Percentiles rank a stretch among this genome's conserved stretches.
phyloP scores from a whole-genome alignment of 2,797 vertebrate species.

The Nyctibius grandis region DNA sequence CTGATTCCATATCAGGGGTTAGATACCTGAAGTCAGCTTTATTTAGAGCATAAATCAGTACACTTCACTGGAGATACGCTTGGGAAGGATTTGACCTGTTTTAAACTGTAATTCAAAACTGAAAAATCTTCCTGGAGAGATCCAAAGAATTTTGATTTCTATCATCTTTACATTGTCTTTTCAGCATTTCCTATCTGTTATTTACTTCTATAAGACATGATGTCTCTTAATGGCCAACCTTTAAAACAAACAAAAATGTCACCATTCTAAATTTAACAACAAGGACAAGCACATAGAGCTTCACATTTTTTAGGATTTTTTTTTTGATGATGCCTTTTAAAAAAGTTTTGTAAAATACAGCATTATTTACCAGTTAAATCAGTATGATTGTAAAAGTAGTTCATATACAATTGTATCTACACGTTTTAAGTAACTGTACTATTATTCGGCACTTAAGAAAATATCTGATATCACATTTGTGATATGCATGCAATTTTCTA shows the following conservation, averaged over 20 bases:
- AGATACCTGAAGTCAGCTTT: neutral
- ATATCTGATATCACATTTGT: neutral
- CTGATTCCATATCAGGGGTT: neutral
- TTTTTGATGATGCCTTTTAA: neutral
- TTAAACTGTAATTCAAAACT: neutral
- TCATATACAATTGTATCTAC: neutral
- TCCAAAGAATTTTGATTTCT: neutral
- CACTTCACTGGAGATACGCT: neutral
- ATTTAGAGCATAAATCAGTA: neutral
- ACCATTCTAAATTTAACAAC: neutral
- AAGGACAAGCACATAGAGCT: rapidly evolving
- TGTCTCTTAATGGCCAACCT: neutral
- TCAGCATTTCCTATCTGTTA: neutral
- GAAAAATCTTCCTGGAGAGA: neutral
- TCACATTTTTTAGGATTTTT: neutral
- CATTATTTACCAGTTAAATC: neutral
- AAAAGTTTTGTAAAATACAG: neutral
- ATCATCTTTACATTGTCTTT: neutral
- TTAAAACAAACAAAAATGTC: neutral
- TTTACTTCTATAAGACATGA: neutral
- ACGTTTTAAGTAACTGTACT: neutral
- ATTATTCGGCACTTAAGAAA: neutral
- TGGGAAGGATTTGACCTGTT: neutral
- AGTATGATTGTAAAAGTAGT: neutral
- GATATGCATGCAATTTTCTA: neutral